phyloP scores from a whole-genome alignment of 2,888 invertebrate genomes.

The Fragum sueziense region DNA sequence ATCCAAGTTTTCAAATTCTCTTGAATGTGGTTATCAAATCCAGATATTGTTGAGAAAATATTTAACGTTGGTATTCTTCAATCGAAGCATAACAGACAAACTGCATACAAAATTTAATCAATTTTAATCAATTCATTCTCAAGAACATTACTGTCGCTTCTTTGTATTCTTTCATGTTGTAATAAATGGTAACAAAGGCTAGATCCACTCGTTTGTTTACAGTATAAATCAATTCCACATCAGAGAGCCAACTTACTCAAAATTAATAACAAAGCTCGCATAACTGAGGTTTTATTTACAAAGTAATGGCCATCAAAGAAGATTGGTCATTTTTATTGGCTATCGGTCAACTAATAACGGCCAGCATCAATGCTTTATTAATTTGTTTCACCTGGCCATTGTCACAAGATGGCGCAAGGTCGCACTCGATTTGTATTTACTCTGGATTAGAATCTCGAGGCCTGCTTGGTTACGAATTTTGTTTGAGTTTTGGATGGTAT shows the following conservation, averaged over 20 bases:
- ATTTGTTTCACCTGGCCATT: constrained; percentile 15
- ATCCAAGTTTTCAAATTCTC: no score
- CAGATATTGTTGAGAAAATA: no score
- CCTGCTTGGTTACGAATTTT: neutral
- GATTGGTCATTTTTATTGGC: constrained; percentile 11
- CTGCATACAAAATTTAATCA: neutral
- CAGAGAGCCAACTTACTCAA: constrained; percentile 3
- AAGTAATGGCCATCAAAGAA: constrained; percentile 21
- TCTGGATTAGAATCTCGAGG: constrained; percentile 14
- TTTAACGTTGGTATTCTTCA: no score
- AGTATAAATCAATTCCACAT: constrained; percentile 19
- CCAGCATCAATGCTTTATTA: constrained; percentile 23
- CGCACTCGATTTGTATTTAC: constrained; percentile 12
- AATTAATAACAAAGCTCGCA: constrained; percentile 17
- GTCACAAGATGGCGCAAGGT: constrained; percentile 20
- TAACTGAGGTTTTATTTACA: constrained; percentile 18
- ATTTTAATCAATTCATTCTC: neutral
- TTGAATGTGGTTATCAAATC: no score
- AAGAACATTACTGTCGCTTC: neutral
- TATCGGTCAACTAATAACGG: constrained; percentile 22
- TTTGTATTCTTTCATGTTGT: constrained; percentile 7
- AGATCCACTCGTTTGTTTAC: neutral
- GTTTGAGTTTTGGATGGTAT: neutral
- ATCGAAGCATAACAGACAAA: no score
- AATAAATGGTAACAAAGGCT: constrained; percentile 1